These are phyloP conservation scores for Bradysia coprophila DNA, from an alignment of 1,140 invertebrate genomes.

Conservation along the genomic window DNA sequence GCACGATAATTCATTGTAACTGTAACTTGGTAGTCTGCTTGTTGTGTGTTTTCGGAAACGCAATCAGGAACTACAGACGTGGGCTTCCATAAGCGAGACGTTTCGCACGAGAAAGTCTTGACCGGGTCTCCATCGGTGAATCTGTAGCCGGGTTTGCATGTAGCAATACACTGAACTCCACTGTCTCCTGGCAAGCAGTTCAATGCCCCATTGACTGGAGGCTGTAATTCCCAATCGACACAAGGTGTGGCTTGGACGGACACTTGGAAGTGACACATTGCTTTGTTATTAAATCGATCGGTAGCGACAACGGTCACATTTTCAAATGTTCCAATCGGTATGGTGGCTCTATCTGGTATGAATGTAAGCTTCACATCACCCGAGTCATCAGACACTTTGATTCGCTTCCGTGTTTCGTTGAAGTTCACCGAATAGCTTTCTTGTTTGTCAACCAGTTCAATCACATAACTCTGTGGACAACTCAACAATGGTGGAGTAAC, in stretches of 20 bases:
- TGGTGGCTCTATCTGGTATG: slow-evolving; percentile 67
- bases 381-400: slow-evolving; percentile 78
- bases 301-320: slow-evolving; percentile 84
- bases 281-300: slow-evolving; percentile 78
- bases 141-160: slow-evolving; percentile 76
- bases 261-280: slow-evolving; percentile 84
- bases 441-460: slow-evolving; percentile 77
- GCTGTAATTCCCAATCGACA: slow-evolving; percentile 80
- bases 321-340: slow-evolving; percentile 79
- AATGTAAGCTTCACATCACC: slow-evolving; percentile 72
- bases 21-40: slow-evolving; percentile 82
- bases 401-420: slow-evolving; percentile 70
- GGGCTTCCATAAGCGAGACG: slow-evolving; percentile 60
- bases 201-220: slow-evolving; percentile 70
- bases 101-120: slow-evolving; percentile 71
- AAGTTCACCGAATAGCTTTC: slow-evolving; percentile 83
- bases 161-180: slow-evolving; percentile 74
- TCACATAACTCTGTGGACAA: slow-evolving; percentile 90
- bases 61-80: slow-evolving; percentile 80
- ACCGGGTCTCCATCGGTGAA: slow-evolving; percentile 79
- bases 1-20: slow-evolving; percentile 77
- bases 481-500: slow-evolving; percentile 83
- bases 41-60: slow-evolving; percentile 83
- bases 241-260: slow-evolving; percentile 85
- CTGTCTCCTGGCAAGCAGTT: slow-evolving; percentile 64